Evolutionary conservation across 2,113 vertebrate species (phyloP).

Genomic region (Crotalus tigris): DNA sequence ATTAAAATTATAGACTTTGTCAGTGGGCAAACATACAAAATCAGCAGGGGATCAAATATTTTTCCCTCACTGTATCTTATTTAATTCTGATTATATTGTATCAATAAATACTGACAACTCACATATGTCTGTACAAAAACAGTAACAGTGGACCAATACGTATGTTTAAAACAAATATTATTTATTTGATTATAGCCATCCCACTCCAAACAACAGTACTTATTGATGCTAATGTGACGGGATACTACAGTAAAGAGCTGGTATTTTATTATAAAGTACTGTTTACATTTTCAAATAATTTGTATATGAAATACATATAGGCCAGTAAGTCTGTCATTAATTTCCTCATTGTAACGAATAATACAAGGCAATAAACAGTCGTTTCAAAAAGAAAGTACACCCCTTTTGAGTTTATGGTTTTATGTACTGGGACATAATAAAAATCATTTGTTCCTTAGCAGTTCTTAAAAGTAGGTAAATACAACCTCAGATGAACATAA

Average conservation of each 20-base stretch:
- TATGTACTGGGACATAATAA: not conserved
- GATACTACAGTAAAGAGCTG: not conserved
- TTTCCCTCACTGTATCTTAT: not conserved
- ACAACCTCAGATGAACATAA: not conserved
- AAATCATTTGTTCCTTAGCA: not conserved
- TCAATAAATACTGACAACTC: not conserved
- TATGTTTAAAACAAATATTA: not conserved
- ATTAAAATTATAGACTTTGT: too few species aligned
- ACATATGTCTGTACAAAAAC: not conserved
- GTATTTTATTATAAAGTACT: not conserved
- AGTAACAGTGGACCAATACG: not conserved
- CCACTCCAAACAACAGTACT: not conserved
- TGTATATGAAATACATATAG: not conserved
- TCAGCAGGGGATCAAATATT: too few species aligned
- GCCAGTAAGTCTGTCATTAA: not conserved
- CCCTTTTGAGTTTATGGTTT: not conserved
- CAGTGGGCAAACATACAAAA: too few species aligned
- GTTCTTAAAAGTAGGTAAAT: not conserved
- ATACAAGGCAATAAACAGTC: not conserved
- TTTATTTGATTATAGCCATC: not conserved
- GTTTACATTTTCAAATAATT: not conserved
- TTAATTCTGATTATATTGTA: not conserved
- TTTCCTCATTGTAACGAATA: not conserved
- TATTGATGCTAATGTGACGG: not conserved
- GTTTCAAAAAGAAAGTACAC: not conserved